Evolutionary conservation across 1,140 invertebrate species (phyloP), one percentile per base, ranked within the genome.

Genomic region (Lasaia peninsularis): DNA sequence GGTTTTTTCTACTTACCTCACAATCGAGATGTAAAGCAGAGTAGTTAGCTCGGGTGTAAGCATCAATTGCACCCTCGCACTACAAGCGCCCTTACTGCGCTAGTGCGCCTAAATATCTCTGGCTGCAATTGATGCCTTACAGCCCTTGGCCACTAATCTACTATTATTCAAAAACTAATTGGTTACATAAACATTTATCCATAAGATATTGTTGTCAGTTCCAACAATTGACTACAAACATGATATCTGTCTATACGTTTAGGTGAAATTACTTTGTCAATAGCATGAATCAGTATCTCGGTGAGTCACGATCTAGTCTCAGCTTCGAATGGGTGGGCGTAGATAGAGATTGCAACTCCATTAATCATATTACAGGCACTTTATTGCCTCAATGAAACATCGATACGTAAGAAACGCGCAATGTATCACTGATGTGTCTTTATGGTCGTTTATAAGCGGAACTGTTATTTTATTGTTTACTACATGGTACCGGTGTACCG

Each of bases 351-450:
- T 71, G 69, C 65, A 60, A 63, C 52, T 57, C 62, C 74, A 83
- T 85, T 85, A 77, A 82, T 85, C 80, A 85, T 85, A 77, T 70
- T 75, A 81, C 69, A 61, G 62, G 67, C 70, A 66, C 56, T 83
- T 85, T 82, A 80, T 81, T 73, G 69, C 73, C 74, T 76, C 70
- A 77, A 81, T 82, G 67, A 75, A 68, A 68, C 54, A 64, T 66
- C 66, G 64, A 76, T 78, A 71, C 68, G 71, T 56, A 66, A 63
- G 35, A 24, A 28, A 31, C 37, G 16, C 24, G 35, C 16, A 10
- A 48, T 48, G 53, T 31, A 31, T 56, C 53, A 56, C 31, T 56
- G 53, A 56, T 20, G 35, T 12, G 53, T 28, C 31, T 48, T 16
- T 31, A 56, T 16, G 28, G 33, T 52, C 28, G 18, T 32, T 52